phyloP scores from a whole-genome alignment of 2,113 vertebrate genomes.

The Rhegmatorhina hoffmannsi region DNA sequence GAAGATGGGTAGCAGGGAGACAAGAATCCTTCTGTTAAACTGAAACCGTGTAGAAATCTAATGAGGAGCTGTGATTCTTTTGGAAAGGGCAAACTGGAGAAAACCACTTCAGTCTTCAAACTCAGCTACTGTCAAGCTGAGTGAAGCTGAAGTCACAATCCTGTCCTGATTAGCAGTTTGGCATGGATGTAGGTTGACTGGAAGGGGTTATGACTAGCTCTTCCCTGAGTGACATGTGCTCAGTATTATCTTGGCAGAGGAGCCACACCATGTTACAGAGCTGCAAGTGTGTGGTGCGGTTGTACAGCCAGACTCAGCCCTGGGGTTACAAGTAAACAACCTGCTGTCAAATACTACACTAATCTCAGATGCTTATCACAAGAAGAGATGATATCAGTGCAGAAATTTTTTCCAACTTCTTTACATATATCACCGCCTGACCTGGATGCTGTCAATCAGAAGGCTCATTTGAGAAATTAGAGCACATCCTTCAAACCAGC shows the following conservation, averaged over 20 bases:
- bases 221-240: not conserved
- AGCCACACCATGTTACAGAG: fast-evolving
- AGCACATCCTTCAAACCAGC: not conserved
- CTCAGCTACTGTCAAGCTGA: not conserved
- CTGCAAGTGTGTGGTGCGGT: no score
- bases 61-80: not conserved
- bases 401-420: not conserved
- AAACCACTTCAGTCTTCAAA: not conserved
- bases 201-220: not conserved
- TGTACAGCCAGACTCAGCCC: not conserved
- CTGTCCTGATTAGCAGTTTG: not conserved
- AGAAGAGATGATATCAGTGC: fast-evolving
- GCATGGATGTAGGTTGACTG: not conserved
- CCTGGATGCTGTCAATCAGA: not conserved
- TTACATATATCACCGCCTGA: not conserved
- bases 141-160: not conserved
- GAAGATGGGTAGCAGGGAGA: not conserved
- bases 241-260: not conserved
- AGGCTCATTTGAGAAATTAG: not conserved
- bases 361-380: not conserved
- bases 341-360: not conserved
- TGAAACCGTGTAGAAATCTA: not conserved
- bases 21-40: not conserved
- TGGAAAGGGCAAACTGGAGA: not conserved
- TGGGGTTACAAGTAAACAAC: not conserved